Evolutionary conservation across 2,888 invertebrate genomes (phyloP).

Genomic region (Agriopis marginaria): DNA sequence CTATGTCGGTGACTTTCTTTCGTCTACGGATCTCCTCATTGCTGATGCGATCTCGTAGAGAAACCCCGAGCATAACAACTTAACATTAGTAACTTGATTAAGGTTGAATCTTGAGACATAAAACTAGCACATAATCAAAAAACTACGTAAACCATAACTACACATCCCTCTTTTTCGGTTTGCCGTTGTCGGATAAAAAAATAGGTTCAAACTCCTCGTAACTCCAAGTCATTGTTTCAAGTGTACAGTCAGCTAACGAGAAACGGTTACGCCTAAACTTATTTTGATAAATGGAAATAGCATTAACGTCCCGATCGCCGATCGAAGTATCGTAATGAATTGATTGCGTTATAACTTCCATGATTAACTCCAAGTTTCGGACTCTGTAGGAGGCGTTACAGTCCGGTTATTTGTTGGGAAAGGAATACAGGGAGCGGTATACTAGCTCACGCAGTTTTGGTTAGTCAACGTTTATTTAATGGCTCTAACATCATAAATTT

Average conservation of each 20-base stretch:
- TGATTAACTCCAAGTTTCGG: constrained; percentile 17
- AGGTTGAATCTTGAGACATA: no score
- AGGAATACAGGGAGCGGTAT: not conserved
- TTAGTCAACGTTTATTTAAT: not conserved
- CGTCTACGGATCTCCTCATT: no score
- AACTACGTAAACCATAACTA: no score
- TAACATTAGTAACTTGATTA: no score
- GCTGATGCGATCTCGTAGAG: no score
- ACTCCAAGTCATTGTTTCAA: not conserved
- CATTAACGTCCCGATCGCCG: constrained; percentile 23
- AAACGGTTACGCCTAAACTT: constrained; percentile 25
- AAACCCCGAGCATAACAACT: no score
- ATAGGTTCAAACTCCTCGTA: not conserved
- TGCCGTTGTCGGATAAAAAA: not conserved
- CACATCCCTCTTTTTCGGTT: no score
- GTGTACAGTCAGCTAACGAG: not conserved
- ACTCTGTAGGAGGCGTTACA: constrained; percentile 7
- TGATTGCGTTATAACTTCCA: constrained; percentile 28
- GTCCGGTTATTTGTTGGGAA: not conserved
- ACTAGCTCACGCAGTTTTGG: not conserved
- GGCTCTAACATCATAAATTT: no score
- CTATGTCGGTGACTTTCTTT: no score
- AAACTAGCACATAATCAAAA: no score
- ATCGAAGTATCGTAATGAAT: constrained; percentile 27
- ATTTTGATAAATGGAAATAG: constrained; percentile 33